These are phyloP conservation scores for Crioceris asparagi DNA, from an alignment of 2,888 invertebrate genomes.

Conservation along the genomic window DNA sequence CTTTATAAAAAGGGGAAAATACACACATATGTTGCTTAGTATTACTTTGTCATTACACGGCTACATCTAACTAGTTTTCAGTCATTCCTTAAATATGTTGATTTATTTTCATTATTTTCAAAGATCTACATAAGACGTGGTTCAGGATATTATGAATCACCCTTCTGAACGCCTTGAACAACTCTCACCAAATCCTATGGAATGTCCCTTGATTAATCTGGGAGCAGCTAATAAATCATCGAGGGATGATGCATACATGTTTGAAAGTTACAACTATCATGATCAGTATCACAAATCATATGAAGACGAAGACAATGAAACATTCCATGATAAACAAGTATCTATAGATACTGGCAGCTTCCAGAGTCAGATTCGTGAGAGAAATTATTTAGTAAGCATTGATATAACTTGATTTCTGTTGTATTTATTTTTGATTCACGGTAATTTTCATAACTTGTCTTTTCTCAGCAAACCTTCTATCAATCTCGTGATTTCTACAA, in stretches of 20 bases:
- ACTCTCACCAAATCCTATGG: slow-evolving; percentile 39
- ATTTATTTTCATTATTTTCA: too few species aligned
- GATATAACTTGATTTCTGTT: too few species aligned
- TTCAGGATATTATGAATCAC: slow-evolving; percentile 20
- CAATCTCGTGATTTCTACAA: slow-evolving; percentile 23
- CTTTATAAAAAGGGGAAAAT: too few species aligned
- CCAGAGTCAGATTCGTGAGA: slow-evolving; percentile 23
- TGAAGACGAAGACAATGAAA: slow-evolving; percentile 17
- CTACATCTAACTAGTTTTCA: neutral
- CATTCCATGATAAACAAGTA: slow-evolving; percentile 18
- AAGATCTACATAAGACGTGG: neutral
- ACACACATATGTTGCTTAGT: too few species aligned
- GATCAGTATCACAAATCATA: slow-evolving; percentile 23
- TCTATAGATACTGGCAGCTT: slow-evolving; percentile 23
- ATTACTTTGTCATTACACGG: too few species aligned
- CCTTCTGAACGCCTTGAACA: slow-evolving; percentile 31
- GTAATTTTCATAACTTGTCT: too few species aligned
- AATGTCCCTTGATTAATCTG: slow-evolving; percentile 47
- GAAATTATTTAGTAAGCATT: slow-evolving; percentile 21
- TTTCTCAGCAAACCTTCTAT: slow-evolving; percentile 27
- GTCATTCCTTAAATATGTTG: neutral
- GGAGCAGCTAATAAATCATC: slow-evolving; percentile 19
- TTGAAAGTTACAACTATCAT: slow-evolving; percentile 23
- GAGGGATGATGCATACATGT: slow-evolving; percentile 20
- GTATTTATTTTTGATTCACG: too few species aligned